phyloP scores from a whole-genome alignment of 2,888 invertebrate genomes.

The Mythimna albipuncta region DNA sequence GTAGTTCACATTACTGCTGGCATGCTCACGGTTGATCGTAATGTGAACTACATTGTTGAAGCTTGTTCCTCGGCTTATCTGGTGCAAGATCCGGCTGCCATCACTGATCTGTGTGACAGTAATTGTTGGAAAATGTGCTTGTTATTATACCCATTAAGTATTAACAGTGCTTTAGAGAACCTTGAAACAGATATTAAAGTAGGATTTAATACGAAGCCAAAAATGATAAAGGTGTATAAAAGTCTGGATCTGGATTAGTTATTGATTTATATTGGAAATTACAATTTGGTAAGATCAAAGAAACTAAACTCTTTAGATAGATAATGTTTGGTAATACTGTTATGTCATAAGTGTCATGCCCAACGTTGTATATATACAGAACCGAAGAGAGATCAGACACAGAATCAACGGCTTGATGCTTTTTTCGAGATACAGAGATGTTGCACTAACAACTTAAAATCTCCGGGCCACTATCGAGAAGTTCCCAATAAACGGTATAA shows the following conservation, averaged over 20 bases:
- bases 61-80: conserved; percentile 49
- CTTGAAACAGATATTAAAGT: background rate
- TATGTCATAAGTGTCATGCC: background rate
- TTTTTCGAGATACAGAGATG: too few species aligned
- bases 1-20: conserved; percentile 19
- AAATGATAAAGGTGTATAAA: background rate
- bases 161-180: background rate
- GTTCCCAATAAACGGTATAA: too few species aligned
- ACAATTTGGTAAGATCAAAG: background rate
- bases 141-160: conserved; percentile 23
- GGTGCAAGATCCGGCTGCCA: conserved; percentile 41
- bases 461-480: too few species aligned
- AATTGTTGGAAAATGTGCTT: conserved; percentile 33
- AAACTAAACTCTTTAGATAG: background rate
- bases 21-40: conserved; percentile 22
- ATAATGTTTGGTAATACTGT: background rate
- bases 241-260: background rate
- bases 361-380: background rate
- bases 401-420: too few species aligned
- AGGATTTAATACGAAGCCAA: background rate
- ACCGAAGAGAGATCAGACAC: too few species aligned
- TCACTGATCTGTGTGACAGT: conserved; percentile 21
- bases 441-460: too few species aligned
- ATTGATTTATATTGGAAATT: background rate
- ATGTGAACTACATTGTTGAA: conserved; percentile 52